Evolutionary conservation across 1,140 invertebrate genomes (phyloP).

Genomic region (Brachionus sp.): DNA sequence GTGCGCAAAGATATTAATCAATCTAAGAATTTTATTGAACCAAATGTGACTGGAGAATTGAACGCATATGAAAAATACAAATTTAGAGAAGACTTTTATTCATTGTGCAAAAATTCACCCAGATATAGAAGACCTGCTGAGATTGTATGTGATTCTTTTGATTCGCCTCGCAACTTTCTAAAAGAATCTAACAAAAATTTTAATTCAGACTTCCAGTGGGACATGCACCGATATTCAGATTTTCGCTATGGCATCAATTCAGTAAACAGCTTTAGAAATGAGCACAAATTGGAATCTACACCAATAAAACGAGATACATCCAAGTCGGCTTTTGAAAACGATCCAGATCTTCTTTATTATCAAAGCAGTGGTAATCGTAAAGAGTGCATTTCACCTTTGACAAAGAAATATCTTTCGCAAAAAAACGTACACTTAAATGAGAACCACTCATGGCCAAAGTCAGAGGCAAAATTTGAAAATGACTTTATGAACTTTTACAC

Average conservation of each 20-base stretch:
- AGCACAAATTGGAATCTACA: neutral
- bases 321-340: slow-evolving; percentile 3
- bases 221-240: neutral
- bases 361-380: neutral
- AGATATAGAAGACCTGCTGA: neutral
- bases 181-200: slow-evolving; percentile 10
- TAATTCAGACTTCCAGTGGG: neutral
- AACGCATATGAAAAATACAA: neutral
- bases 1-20: neutral
- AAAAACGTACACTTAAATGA: neutral
- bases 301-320: neutral
- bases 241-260: neutral
- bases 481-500: neutral
- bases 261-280: neutral
- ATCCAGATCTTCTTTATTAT: neutral
- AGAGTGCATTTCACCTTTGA: neutral
- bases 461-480: neutral
- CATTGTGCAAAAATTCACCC: neutral
- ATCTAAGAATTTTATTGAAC: neutral
- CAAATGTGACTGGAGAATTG: neutral
- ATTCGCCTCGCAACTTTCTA: neutral
- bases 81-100: slow-evolving; percentile 24
- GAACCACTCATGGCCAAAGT: neutral
- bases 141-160: neutral
- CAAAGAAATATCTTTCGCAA: neutral